Evolutionary conservation across 2,113 vertebrate species (phyloP).

Genomic region (Melanostigma gelatinosum): DNA sequence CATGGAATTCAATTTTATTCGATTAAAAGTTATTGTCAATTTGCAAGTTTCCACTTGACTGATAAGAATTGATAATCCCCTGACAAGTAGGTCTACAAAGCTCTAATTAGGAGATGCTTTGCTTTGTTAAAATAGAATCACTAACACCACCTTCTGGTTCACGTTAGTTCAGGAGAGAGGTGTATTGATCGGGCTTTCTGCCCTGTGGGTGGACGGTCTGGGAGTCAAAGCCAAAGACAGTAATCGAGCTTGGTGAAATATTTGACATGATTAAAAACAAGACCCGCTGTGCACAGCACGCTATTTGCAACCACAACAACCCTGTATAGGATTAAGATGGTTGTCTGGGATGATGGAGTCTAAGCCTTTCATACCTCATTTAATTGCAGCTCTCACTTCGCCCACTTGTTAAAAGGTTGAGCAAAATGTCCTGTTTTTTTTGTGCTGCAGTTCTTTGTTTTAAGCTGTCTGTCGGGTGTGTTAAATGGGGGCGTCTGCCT

Average conservation of each 20-base stretch:
- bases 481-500: slow-evolving; percentile 5
- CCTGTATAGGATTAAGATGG: slow-evolving; percentile 56
- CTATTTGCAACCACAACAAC: slow-evolving; percentile 69
- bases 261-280: slow-evolving; percentile 66
- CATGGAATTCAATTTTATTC: slow-evolving; percentile 28
- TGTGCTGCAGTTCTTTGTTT: slow-evolving; percentile 12
- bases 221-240: slow-evolving; percentile 44
- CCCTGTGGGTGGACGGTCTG: slow-evolving; percentile 27
- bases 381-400: slow-evolving; percentile 47
- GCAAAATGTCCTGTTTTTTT: slow-evolving; percentile 3
- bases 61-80: slow-evolving; percentile 49
- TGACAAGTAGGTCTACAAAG: slow-evolving; percentile 8
- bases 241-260: slow-evolving; percentile 66
- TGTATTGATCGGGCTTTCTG: slow-evolving; percentile 40
- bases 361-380: slow-evolving; percentile 67
- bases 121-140: slow-evolving; percentile 30
- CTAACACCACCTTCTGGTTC: slow-evolving; percentile 9
- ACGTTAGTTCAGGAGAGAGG: slow-evolving; percentile 26
- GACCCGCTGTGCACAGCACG: slow-evolving; percentile 38
- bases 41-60: slow-evolving; percentile 48
- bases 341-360: slow-evolving; percentile 56
- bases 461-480: background rate
- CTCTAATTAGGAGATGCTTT: slow-evolving; percentile 14
- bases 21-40: slow-evolving; percentile 39
- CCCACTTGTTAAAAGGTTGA: slow-evolving; percentile 44